Evolutionary conservation across 2,888 invertebrate species (phyloP), one percentile per base, ranked within the genome.

Genomic region (Drosophila koepferae): DNA sequence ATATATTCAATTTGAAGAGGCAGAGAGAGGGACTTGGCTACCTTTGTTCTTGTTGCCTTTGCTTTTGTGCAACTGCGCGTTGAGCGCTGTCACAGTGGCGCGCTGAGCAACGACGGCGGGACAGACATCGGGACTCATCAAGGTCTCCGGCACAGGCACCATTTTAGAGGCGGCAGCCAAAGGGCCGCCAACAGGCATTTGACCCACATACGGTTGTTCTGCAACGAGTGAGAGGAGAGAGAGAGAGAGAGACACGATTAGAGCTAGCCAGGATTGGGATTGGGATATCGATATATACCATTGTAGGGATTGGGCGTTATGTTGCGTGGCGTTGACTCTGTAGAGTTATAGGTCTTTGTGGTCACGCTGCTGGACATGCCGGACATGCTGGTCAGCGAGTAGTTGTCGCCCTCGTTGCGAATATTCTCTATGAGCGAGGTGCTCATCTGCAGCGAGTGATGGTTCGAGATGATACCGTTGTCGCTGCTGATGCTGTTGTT

Each of bases 131-230:
- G 97, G 97, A 90, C 97, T 97, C 96, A 97, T 97, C 2, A 97
- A 93, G 0, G 97, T 96, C 92, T 97, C 97, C 0, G 97, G 97
- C 36, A 97, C 97, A 0, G 97, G 97, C 0, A 97, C 96, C 94
- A 97, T 96, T 93, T 97, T 97, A 0, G 97, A 97, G 12, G 97
- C 96, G 12, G 97, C 96, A 89, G 96, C 96, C 69, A 97, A 92
- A 0, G 97, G 96, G 16, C 92, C 92, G 20, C 91, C 93, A 46
- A 69, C 70, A 0, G 90, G 82, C 14, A 81, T 64, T 65, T 88
- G 80, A 12, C 81, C 81, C 16, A 82, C 67, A 38, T 72, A 86
- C 9, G 83, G 80, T 89, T 92, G 91, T 72, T 92, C 92, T 92
- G 20, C 18, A 3, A 31, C 43, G 20, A n/a, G 16, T 6, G 34